Evolutionary conservation across 2,113 vertebrate species (phyloP), one percentile per base, ranked within the genome.

Genomic region (Hiodon alosoides): DNA sequence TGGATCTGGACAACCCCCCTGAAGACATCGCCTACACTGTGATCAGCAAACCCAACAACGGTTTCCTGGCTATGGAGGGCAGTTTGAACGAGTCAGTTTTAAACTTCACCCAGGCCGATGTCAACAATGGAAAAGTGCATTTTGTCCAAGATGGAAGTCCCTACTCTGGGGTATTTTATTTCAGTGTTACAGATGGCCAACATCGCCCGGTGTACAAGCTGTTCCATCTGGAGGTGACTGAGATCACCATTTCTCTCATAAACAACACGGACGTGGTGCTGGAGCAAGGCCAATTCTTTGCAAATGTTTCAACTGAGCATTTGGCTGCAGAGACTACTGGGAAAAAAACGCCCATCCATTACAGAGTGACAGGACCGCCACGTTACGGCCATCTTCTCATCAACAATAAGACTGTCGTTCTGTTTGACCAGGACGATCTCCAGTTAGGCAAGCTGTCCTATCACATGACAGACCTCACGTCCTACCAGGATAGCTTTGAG

Each of bases 151-250:
- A 96, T 75, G 94, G 94, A 81, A 94, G 91, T 75, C 79, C 91
- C 0, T 85, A 80, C 6, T 94, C 95, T 3, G 93, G 93, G 0
- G 91, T 90, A 0, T 98, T 98, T 81, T 97, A 96, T 86, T 96
- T 98, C 73, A 95, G 93, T 2, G 94, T 96, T 72, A 94, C 90
- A 0, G 94, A 95, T 76, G 94, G 95, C 11, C 87, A 92, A 55
- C 95, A 96, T 72, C 84, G 85, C 57, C 94, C 95, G 3, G 83
- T 96, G 64, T 96, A 94, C 83, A 98, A 95, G 85, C 89, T 94
- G 0, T 98, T 98, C 71, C 93, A 91, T 78, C 77, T 96, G 69
- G 93, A 98, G 53, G 93, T 98, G 16, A 83, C 82, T 58, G 88
- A 93, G 64, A 81, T 94, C 2, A 69, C 86, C 2, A 84, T 97